Percentiles rank a stretch among this genome's conserved stretches.
Conservation (phyloP, 2,888 invertebrate species). For the Drosophila anceps region DNA sequence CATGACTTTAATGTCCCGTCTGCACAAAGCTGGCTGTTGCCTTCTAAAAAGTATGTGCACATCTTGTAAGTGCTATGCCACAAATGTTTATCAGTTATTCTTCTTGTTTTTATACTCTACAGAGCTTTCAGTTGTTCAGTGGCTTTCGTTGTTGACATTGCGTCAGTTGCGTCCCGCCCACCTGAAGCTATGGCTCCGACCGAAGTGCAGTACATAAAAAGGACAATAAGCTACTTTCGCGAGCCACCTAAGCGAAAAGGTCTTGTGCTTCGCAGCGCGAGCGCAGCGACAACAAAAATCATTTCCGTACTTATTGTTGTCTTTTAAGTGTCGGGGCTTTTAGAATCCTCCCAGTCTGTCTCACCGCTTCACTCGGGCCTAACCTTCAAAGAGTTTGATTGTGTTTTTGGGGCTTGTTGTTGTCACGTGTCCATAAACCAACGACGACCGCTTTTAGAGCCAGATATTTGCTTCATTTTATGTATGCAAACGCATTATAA, state of each 20-base stretch:
- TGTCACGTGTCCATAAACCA: slow-evolving; percentile 78
- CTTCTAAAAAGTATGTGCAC: slow-evolving; percentile 27
- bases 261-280: slow-evolving; percentile 34
- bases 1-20: slow-evolving; percentile 48
- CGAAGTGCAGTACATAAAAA: slow-evolving; percentile 76
- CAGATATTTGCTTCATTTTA: slow-evolving; percentile 73
- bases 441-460: slow-evolving; percentile 47
- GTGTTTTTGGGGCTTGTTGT: slow-evolving; percentile 64
- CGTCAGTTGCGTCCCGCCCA: slow-evolving; percentile 14
- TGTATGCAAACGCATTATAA: slow-evolving; percentile 80
- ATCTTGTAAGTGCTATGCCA: slow-evolving; percentile 47
- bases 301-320: slow-evolving; percentile 71
- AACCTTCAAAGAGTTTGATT: slow-evolving; percentile 76
- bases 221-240: slow-evolving; percentile 78
- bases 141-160: slow-evolving; percentile 74
- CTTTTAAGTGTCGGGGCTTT: slow-evolving; percentile 70
- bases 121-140: slow-evolving; percentile 48
- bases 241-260: slow-evolving; percentile 65
- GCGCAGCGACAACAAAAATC: slow-evolving; percentile 40
- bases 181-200: slow-evolving; percentile 12
- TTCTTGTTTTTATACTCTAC: slow-evolving; percentile 58
- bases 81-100: slow-evolving; percentile 33
- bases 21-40: slow-evolving; percentile 16
- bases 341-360: slow-evolving; percentile 29
- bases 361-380: slow-evolving; percentile 20